These are phyloP conservation scores for Bubo scandiacus DNA, from an alignment of 2,113 vertebrate genomes.

Conservation along the genomic window DNA sequence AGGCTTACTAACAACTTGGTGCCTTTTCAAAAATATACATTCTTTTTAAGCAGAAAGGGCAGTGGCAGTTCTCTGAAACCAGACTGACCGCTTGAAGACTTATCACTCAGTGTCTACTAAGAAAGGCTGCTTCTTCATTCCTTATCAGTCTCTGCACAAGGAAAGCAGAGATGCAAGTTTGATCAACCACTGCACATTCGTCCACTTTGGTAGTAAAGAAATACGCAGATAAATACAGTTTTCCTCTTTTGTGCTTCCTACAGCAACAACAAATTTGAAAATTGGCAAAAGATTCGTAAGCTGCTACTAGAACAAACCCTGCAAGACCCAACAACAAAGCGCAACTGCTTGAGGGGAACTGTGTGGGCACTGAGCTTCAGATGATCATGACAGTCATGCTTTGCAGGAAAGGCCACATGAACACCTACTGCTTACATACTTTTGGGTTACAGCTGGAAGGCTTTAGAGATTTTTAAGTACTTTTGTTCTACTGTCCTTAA, in stretches of 20 bases:
- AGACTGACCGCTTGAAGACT: neutral
- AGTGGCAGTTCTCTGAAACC: neutral
- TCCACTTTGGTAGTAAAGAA: neutral
- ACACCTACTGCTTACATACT: neutral
- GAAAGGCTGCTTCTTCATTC: neutral
- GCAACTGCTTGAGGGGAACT: neutral
- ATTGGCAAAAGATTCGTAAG: neutral
- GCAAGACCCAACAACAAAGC: neutral
- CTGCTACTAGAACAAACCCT: neutral
- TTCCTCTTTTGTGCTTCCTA: neutral
- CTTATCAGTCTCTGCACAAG: neutral
- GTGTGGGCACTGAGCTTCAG: neutral
- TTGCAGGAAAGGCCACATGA: neutral
- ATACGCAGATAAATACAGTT: neutral
- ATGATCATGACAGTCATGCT: neutral
- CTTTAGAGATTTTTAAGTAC: neutral
- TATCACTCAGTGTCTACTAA: neutral
- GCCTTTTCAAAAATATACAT: neutral
- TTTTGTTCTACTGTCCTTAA: neutral
- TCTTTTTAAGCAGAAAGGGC: no score
- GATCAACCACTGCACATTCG: neutral
- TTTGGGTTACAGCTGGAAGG: neutral
- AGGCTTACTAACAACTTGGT: neutral
- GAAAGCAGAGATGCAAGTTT: neutral
- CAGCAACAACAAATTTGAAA: neutral